Percentiles rank a stretch among this genome's conserved stretches.
Evolutionary conservation across 2,113 vertebrate genomes (phyloP).

Genomic region (Varanus salvator): DNA sequence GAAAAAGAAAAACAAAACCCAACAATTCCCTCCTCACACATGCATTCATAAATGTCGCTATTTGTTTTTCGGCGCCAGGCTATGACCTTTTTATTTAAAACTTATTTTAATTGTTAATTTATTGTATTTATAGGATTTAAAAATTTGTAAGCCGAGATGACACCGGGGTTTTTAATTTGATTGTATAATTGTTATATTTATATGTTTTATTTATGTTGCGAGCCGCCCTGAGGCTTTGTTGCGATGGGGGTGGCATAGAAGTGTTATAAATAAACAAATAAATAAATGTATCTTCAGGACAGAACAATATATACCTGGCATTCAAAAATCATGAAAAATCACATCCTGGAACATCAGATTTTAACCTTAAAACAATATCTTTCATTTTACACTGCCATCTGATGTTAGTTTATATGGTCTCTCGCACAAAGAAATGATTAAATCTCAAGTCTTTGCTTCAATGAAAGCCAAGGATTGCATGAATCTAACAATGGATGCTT

Average conservation of each 20-base stretch:
- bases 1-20: neutral
- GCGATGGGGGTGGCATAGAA: too few relatives aligned
- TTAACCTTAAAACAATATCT: slow-evolving; percentile 3
- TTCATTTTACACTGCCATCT: neutral
- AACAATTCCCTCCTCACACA: too few relatives aligned
- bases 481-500: neutral
- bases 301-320: neutral
- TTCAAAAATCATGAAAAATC: neutral
- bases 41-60: neutral
- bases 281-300: neutral
- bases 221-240: too few relatives aligned
- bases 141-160: too few relatives aligned
- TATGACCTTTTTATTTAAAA: too few relatives aligned
- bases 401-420: neutral
- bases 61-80: too few relatives aligned
- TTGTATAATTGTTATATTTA: too few relatives aligned
- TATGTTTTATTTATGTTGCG: too few relatives aligned
- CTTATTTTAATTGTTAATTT: too few relatives aligned
- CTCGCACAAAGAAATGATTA: neutral
- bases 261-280: too few relatives aligned
- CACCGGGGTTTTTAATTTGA: too few relatives aligned
- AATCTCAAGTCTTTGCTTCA: neutral
- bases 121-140: too few relatives aligned
- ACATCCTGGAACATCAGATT: neutral
- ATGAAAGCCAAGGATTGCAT: neutral